phyloP scores from a whole-genome alignment of 2,113 vertebrate species.

The Caretta caretta region DNA sequence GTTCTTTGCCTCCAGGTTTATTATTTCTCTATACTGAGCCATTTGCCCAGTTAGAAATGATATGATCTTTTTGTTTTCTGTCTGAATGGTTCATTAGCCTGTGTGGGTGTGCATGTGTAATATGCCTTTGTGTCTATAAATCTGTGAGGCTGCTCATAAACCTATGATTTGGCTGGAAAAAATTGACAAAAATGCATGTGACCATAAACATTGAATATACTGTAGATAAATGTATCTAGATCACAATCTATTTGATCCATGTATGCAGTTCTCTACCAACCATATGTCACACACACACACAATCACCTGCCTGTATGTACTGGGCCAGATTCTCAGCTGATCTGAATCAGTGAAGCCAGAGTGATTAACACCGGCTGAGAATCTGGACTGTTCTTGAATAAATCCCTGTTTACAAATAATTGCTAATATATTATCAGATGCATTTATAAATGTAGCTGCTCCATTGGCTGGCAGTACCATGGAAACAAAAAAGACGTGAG shows the following conservation, averaged over 20 bases:
- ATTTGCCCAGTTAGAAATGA: neutral
- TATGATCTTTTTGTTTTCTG: neutral
- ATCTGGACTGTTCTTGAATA: rapidly evolving
- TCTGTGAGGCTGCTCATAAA: rapidly evolving
- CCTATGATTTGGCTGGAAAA: neutral
- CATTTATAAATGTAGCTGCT: rapidly evolving
- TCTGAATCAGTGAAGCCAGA: rapidly evolving
- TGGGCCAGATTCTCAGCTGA: neutral
- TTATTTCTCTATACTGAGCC: neutral
- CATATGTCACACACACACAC: too few relatives aligned
- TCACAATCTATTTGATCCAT: neutral
- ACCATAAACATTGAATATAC: neutral
- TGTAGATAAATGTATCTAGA: rapidly evolving
- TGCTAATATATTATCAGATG: rapidly evolving
- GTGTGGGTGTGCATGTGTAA: rapidly evolving
- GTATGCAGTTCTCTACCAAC: too few relatives aligned
- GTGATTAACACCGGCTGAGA: rapidly evolving
- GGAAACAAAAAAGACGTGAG: rapidly evolving
- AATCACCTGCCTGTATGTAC: neutral
- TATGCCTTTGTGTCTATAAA: neutral
- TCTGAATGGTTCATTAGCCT: neutral
- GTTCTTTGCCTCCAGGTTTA: neutral
- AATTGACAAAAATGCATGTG: neutral
- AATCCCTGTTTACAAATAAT: rapidly evolving
- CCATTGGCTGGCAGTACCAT: rapidly evolving